Percentiles rank a stretch among this genome's conserved stretches.
phyloP scores from a whole-genome alignment of 2,113 vertebrate species.

The Pipra filicauda region DNA sequence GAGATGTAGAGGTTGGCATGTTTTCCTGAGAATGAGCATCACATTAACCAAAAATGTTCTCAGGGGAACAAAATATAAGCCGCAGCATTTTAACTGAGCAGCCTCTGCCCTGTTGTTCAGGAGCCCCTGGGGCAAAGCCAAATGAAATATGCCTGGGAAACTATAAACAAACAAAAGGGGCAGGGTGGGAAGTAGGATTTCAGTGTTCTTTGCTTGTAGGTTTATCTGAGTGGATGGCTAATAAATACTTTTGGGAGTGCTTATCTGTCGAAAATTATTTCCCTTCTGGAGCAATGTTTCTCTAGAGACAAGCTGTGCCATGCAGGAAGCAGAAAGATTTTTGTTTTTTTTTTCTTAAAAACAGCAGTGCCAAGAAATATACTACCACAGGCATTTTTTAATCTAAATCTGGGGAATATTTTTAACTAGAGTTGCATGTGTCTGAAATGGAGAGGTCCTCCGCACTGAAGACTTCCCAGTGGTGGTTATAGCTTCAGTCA shows the following conservation, averaged over 20 bases:
- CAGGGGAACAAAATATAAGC: neutral
- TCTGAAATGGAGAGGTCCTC: neutral
- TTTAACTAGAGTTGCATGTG: neutral
- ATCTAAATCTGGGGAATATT: neutral
- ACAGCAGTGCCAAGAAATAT: neutral
- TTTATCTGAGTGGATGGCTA: neutral
- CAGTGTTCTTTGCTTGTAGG: neutral
- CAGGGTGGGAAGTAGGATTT: neutral
- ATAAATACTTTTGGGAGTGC: neutral
- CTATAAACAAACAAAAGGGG: neutral
- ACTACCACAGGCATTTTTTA: neutral
- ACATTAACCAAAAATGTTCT: neutral
- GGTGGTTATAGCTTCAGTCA: neutral
- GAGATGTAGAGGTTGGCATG: neutral
- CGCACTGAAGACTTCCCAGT: neutral
- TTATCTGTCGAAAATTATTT: neutral
- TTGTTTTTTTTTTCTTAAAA: neutral
- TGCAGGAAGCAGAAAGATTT: neutral
- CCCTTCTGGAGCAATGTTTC: neutral
- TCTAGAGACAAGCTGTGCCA: neutral
- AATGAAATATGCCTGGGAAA: constrained; percentile 5
- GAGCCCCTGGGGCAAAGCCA: neutral
- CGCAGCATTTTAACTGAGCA: neutral
- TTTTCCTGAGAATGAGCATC: neutral
- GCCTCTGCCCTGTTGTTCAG: neutral